phyloP scores from a whole-genome alignment of 2,888 invertebrate genomes.

The Rhyacophila evoluta region DNA sequence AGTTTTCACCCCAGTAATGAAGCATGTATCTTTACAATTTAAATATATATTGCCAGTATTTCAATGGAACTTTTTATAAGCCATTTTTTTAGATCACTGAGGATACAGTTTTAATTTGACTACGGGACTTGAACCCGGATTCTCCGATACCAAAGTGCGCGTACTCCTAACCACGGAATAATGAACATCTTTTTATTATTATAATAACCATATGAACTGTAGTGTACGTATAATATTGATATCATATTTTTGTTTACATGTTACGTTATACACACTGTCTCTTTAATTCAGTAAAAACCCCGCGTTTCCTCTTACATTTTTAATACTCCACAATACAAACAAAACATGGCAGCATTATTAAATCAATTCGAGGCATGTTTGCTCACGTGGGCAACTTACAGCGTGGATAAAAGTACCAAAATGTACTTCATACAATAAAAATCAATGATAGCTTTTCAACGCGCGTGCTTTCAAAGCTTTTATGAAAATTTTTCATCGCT shows the following conservation, averaged over 20 bases:
- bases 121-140: too few species aligned
- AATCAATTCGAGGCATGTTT: conserved; percentile 23
- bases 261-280: background rate
- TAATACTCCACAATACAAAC: conserved; percentile 15
- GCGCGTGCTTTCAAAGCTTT: background rate
- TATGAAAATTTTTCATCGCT: background rate
- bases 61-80: too few species aligned
- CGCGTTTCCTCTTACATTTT: conserved; percentile 19
- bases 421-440: conserved; percentile 3
- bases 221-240: too few species aligned
- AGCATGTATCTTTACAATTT: too few species aligned
- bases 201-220: too few species aligned
- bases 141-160: too few species aligned
- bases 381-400: conserved; percentile 8
- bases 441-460: conserved; percentile 12
- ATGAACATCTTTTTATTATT: too few species aligned
- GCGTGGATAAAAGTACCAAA: background rate
- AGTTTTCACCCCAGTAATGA: too few species aligned
- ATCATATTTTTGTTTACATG: background rate
- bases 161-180: too few species aligned
- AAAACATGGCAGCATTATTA: conserved; percentile 19
- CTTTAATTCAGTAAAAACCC: background rate
- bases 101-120: too few species aligned
- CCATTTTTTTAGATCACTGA: too few species aligned
- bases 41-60: too few species aligned